Conservation (phyloP, 1,140 invertebrate species). For the Drosophila sucinea region DNA sequence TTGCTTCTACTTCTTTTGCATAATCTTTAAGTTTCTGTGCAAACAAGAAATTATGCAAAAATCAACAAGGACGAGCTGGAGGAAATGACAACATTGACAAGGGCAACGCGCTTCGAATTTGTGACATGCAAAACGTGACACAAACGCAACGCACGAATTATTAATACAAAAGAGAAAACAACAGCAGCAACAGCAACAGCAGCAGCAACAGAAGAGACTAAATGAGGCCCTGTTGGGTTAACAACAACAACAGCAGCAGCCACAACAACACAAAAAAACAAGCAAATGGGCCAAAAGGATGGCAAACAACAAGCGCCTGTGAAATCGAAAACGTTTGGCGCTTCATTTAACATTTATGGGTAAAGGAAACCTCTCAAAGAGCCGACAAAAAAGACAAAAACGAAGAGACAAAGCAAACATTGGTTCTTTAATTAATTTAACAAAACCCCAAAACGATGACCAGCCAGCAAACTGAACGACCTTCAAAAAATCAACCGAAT, state of each 20-base stretch:
- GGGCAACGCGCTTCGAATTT: constrained; percentile 56
- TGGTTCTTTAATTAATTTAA: constrained; percentile 9
- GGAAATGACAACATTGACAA: constrained; percentile 65
- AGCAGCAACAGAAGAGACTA: constrained; percentile 27
- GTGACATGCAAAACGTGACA: constrained; percentile 68
- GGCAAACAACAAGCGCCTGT: constrained; percentile 45
- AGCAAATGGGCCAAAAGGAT: constrained; percentile 21
- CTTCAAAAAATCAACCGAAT: no score
- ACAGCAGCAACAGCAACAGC: constrained; percentile 3
- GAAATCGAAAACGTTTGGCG: constrained; percentile 75
- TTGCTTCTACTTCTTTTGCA: constrained; percentile 8
- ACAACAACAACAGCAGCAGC: constrained; percentile 37
- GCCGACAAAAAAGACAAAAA: constrained; percentile 29
- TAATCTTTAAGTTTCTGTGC: constrained; percentile 60
- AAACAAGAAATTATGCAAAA: constrained; percentile 65
- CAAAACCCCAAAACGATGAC: not conserved
- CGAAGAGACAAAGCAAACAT: not conserved
- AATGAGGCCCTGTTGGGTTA: constrained; percentile 73
- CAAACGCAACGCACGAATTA: constrained; percentile 74
- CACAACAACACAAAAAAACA: constrained; percentile 30
- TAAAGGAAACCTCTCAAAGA: constrained; percentile 36
- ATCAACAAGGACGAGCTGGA: constrained; percentile 52
- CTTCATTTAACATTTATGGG: constrained; percentile 77
- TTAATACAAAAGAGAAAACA: constrained; percentile 59
- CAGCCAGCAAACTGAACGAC: not conserved